phyloP scores from a whole-genome alignment of 2,113 vertebrate species.

The Ranitomeya variabilis region DNA sequence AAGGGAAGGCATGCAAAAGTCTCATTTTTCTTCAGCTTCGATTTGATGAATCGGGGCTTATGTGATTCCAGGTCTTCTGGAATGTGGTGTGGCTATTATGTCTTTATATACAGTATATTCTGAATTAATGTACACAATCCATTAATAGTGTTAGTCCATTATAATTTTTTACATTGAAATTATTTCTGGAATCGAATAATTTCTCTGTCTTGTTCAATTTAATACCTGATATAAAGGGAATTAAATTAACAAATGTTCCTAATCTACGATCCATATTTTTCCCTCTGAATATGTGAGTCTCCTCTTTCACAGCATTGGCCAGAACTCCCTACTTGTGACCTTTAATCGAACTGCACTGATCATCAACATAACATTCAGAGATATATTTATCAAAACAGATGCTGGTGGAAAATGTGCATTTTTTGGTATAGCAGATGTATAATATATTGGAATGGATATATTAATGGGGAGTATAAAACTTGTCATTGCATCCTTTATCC shows the following conservation, averaged over 20 bases:
- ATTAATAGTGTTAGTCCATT: neutral
- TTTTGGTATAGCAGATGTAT: neutral
- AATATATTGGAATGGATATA: neutral
- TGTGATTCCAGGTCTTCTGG: too few relatives aligned
- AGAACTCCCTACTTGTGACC: conserved; percentile 11
- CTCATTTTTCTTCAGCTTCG: too few relatives aligned
- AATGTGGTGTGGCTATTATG: neutral
- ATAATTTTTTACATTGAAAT: neutral
- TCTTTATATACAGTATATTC: neutral
- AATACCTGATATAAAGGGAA: neutral
- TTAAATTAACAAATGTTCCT: conserved; percentile 16
- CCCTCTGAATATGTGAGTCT: conserved; percentile 12
- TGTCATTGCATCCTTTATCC: neutral
- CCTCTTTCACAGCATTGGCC: neutral
- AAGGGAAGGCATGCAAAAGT: too few relatives aligned
- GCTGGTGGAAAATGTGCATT: neutral
- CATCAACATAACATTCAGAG: neutral
- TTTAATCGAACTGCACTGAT: neutral
- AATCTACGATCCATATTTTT: conserved; percentile 9
- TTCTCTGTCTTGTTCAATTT: neutral
- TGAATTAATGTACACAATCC: too few relatives aligned
- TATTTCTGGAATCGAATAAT: neutral
- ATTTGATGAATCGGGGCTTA: too few relatives aligned
- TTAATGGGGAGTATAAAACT: conserved; percentile 1
- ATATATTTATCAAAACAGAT: conserved; percentile 21